phyloP scores from a whole-genome alignment of 2,113 vertebrate genomes.

The Scytalopus superciliaris region DNA sequence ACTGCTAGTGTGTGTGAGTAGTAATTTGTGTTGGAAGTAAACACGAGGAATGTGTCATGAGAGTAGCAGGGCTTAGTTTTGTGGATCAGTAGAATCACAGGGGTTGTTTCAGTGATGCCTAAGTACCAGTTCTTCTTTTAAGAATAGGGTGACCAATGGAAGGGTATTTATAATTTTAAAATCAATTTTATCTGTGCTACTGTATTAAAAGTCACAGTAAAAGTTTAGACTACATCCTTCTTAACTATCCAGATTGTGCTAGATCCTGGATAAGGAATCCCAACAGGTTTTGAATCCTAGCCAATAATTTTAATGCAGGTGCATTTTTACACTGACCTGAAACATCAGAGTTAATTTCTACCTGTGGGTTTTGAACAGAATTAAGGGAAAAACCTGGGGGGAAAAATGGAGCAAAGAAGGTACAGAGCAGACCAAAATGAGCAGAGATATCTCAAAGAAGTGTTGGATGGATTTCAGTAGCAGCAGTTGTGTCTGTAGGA shows the following conservation, averaged over 20 bases:
- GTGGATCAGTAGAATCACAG: background rate
- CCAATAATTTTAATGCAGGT: background rate
- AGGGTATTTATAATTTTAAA: background rate
- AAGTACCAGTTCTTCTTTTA: background rate
- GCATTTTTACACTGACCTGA: background rate
- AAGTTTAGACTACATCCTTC: background rate
- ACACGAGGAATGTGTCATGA: background rate
- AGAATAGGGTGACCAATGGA: background rate
- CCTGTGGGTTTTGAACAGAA: background rate
- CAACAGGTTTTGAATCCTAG: background rate
- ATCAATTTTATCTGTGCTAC: background rate
- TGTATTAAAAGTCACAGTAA: background rate
- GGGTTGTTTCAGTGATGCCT: background rate
- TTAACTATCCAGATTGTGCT: background rate
- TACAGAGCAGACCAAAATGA: background rate
- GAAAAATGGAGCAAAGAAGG: background rate
- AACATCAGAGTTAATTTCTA: background rate
- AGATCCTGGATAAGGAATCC: background rate
- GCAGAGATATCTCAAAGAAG: background rate
- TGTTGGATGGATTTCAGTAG: background rate
- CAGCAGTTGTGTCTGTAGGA: background rate
- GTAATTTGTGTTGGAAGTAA: background rate
- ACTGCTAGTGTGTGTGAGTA: background rate
- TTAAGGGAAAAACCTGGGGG: background rate
- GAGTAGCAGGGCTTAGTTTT: background rate